A percentile compares a stretch with the other conserved stretches of the same genome.
Conservation (phyloP, 2,113 vertebrate species). For the Caracal caracal region DNA sequence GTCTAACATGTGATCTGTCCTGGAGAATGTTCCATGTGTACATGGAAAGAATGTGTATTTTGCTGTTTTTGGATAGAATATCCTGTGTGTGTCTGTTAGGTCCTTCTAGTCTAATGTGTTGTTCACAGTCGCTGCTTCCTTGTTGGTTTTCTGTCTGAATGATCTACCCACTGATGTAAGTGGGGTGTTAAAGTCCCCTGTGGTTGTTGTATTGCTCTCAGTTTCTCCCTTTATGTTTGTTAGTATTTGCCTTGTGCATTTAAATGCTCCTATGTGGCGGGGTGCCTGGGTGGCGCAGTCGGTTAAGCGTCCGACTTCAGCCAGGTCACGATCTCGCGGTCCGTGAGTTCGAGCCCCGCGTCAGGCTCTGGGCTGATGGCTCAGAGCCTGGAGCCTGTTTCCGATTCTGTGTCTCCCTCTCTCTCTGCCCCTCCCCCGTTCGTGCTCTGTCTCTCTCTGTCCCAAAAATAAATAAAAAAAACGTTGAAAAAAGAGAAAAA, state of each 20-base stretch:
- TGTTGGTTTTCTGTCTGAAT: neutral
- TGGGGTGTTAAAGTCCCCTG: neutral
- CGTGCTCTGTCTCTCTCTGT: too few relatives aligned
- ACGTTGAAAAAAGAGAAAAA: too few relatives aligned
- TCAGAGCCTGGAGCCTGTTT: too few relatives aligned
- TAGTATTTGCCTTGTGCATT: neutral
- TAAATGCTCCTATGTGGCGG: neutral
- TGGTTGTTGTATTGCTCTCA: neutral
- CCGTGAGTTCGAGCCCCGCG: too few relatives aligned
- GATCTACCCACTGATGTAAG: neutral
- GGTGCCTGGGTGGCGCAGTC: too few relatives aligned
- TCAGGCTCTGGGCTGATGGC: too few relatives aligned
- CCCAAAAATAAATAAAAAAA: too few relatives aligned
- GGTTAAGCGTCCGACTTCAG: too few relatives aligned
- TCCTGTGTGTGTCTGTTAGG: neutral
- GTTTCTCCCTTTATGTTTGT: neutral
- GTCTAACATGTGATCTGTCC: neutral
- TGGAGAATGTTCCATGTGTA: neutral
- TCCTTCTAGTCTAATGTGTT: neutral
- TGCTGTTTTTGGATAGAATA: neutral
- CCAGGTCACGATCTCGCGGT: too few relatives aligned
- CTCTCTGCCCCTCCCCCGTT: too few relatives aligned
- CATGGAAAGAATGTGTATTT: neutral
- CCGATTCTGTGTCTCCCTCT: too few relatives aligned
- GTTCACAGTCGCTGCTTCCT: neutral